These are phyloP conservation scores for Amiota communis DNA, from an alignment of 2,888 invertebrate genomes.

Conservation along the genomic window DNA sequence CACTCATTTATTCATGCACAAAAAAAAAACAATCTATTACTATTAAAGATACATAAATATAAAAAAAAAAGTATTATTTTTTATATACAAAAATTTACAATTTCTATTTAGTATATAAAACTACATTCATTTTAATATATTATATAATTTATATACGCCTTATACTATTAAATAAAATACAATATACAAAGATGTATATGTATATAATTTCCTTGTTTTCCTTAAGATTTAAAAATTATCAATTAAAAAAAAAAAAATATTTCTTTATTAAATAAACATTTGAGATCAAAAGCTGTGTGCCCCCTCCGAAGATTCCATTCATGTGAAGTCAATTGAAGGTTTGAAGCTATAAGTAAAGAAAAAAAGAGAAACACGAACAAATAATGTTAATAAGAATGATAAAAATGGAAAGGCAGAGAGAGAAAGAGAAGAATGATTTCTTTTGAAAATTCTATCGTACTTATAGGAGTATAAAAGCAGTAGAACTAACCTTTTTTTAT, in stretches of 20 bases:
- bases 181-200: too few relatives aligned
- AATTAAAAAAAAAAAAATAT: conserved; percentile 36
- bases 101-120: conserved; percentile 1
- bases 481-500: too few relatives aligned
- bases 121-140: not conserved
- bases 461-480: too few relatives aligned
- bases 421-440: too few relatives aligned
- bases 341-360: not conserved
- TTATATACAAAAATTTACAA: conserved; percentile 16
- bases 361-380: not conserved
- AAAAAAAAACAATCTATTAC: conserved; percentile 11
- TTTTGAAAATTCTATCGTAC: too few relatives aligned
- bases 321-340: too few relatives aligned
- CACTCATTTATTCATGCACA: conserved; percentile 2
- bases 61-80: conserved; percentile 2
- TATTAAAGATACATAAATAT: not conserved
- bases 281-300: conserved; percentile 18
- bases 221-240: not conserved
- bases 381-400: too few relatives aligned
- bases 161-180: too few relatives aligned
- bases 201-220: conserved; percentile 23
- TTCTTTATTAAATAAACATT: conserved; percentile 23
- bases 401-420: too few relatives aligned
- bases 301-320: too few relatives aligned
- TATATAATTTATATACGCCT: not conserved